A percentile compares a stretch with the other conserved stretches of the same genome.
Conservation (phyloP, 2,797 vertebrate genomes). For the Bradypodion ventrale region DNA sequence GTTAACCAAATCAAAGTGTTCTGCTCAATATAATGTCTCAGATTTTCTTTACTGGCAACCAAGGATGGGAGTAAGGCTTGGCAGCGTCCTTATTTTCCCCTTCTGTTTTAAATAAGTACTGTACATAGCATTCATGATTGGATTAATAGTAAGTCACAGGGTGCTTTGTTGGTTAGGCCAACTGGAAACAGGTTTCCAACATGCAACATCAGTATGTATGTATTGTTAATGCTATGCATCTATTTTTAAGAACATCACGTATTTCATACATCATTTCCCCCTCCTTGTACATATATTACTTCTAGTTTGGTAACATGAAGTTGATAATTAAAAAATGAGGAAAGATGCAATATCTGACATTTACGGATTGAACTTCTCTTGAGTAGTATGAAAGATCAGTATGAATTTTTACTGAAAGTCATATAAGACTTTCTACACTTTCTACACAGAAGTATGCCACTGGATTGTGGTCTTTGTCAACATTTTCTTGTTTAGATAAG, state of each 20-base stretch:
- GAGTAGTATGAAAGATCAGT: not conserved
- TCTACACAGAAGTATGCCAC: too few relatives aligned
- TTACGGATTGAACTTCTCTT: not conserved
- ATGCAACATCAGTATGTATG: slow-evolving; percentile 18
- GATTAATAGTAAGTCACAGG: too few relatives aligned
- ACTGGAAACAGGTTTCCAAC: slow-evolving; percentile 17
- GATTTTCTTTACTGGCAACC: slow-evolving; percentile 28
- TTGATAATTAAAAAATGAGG: not conserved
- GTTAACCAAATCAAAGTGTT: slow-evolving; percentile 34
- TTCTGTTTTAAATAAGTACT: not conserved
- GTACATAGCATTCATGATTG: not conserved
- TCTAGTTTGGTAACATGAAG: slow-evolving; percentile 45
- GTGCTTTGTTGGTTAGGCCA: not conserved
- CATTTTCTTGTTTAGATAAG: not conserved
- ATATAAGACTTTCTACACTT: not conserved
- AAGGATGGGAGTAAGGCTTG: too few relatives aligned
- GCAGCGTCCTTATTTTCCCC: not conserved
- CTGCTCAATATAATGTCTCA: not conserved
- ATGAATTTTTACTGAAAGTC: not conserved
- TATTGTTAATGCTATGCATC: slow-evolving; percentile 21
- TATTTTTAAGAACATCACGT: slow-evolving; percentile 36
- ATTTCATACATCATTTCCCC: slow-evolving; percentile 47
- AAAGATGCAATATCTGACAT: slow-evolving; percentile 54
- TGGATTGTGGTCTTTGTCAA: too few relatives aligned
- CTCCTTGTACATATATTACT: slow-evolving; percentile 51